Percentiles rank a stretch among this genome's conserved stretches.
These are phyloP conservation scores for Antheraea assamensis DNA, from an alignment of 2,888 invertebrate species.

Conservation along the genomic window DNA sequence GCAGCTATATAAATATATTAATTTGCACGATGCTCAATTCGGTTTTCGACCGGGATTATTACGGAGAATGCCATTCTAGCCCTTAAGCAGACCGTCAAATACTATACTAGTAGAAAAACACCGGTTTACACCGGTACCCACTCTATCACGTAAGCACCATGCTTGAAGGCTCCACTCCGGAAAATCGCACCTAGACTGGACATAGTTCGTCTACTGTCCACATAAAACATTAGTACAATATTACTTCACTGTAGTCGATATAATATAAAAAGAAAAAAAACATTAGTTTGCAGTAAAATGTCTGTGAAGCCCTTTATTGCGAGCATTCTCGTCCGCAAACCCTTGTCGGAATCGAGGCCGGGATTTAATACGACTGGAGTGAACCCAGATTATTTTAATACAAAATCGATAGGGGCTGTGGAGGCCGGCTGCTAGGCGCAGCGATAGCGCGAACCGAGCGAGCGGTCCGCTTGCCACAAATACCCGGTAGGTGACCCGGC, in stretches of 20 bases:
- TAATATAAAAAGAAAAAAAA: not conserved
- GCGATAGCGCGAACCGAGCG: not conserved
- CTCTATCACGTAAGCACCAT: too few species aligned
- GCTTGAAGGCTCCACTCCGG: too few species aligned
- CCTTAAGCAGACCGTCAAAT: too few species aligned
- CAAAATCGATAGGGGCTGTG: conserved; percentile 37
- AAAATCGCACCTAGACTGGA: too few species aligned
- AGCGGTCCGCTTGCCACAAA: not conserved
- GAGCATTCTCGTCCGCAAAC: conserved; percentile 4
- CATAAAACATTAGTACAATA: not conserved
- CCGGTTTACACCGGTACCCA: too few species aligned
- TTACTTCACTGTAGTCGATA: not conserved
- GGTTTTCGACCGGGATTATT: too few species aligned
- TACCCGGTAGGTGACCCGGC: conserved; percentile 7
- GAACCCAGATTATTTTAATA: conserved; percentile 34
- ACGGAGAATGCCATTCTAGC: too few species aligned
- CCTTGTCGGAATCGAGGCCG: conserved; percentile 1
- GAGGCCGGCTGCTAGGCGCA: not conserved
- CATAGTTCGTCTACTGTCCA: not conserved
- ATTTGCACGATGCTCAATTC: too few species aligned
- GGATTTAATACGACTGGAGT: conserved; percentile 6
- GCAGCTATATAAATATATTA: too few species aligned
- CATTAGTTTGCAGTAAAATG: not conserved
- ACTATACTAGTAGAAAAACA: too few species aligned
- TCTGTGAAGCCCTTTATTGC: not conserved